Evolutionary conservation across 1,140 invertebrate genomes (phyloP).

Genomic region (Helicoverpa armigera): DNA sequence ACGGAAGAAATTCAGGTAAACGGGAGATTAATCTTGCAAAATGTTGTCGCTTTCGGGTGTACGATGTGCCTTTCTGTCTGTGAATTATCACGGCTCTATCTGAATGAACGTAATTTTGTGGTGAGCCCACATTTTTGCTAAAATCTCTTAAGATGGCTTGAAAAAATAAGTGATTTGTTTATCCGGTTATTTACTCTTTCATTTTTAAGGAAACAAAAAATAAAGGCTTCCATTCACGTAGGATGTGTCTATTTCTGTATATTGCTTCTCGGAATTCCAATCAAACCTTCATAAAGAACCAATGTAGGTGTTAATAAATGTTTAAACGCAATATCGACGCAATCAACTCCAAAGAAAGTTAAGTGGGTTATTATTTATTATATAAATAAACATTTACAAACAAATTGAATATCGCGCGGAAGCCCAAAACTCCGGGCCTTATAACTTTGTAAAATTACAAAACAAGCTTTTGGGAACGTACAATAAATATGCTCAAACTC

Average conservation of each 20-base stretch:
- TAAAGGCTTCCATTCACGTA: not conserved
- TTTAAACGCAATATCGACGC: slow-evolving; percentile 17
- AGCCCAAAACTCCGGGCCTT: not conserved
- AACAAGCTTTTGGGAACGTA: not conserved
- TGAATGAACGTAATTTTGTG: slow-evolving; percentile 4
- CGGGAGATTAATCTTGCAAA: slow-evolving; percentile 33
- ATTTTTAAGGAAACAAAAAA: not conserved
- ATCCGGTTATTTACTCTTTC: too few relatives aligned
- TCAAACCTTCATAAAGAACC: not conserved
- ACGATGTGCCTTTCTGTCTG: slow-evolving; percentile 14
- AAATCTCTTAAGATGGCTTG: not conserved
- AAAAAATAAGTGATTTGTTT: not conserved
- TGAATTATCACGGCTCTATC: slow-evolving; percentile 14
- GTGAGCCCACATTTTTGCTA: not conserved
- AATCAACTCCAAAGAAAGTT: not conserved
- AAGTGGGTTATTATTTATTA: slow-evolving; percentile 26
- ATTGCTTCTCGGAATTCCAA: not conserved
- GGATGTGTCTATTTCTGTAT: not conserved
- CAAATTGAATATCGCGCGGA: not conserved
- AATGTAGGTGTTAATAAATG: not conserved
- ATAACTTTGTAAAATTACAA: slow-evolving; percentile 26
- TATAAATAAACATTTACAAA: slow-evolving; percentile 23
- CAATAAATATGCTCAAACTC: slow-evolving; percentile 41
- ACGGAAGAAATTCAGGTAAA: slow-evolving; percentile 44
- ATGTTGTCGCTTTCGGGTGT: slow-evolving; percentile 26